Conservation (phyloP, 2,888 invertebrate genomes). For the Calameuta pallipes region DNA sequence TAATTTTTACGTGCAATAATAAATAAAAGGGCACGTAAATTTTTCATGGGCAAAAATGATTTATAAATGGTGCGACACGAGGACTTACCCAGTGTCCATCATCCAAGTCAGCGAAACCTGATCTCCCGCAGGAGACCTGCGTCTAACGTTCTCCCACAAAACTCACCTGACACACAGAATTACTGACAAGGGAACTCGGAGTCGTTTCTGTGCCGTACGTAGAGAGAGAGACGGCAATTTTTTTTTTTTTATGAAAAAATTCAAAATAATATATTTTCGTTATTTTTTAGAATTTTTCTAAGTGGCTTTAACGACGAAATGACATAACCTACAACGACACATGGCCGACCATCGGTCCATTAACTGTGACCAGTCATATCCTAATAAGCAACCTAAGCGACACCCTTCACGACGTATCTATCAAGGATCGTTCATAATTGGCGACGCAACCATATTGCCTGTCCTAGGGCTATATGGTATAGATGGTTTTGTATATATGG, state of each 20-base stretch:
- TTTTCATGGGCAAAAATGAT: background rate
- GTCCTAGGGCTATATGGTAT: constrained; percentile 20
- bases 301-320: background rate
- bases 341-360: constrained; percentile 28
- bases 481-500: background rate
- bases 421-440: constrained; percentile 53
- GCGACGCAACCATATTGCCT: constrained; percentile 40
- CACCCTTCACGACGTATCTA: constrained; percentile 38
- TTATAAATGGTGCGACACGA: background rate
- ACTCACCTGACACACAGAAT: constrained; percentile 57
- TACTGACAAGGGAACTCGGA: constrained; percentile 39
- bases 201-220: background rate
- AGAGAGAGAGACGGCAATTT: background rate
- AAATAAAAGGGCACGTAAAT: background rate
- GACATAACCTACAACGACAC: constrained; percentile 19
- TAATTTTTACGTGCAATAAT: background rate
- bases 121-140: constrained; percentile 42
- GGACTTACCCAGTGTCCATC: constrained; percentile 18
- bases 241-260: background rate
- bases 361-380: constrained; percentile 21
- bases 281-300: background rate
- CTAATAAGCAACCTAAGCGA: constrained; percentile 39
- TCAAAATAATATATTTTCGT: too few relatives aligned
- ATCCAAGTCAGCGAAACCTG: constrained; percentile 57
- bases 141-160: constrained; percentile 62